phyloP scores from a whole-genome alignment of 2,113 vertebrate genomes.

The Nothobranchius furzeri region DNA sequence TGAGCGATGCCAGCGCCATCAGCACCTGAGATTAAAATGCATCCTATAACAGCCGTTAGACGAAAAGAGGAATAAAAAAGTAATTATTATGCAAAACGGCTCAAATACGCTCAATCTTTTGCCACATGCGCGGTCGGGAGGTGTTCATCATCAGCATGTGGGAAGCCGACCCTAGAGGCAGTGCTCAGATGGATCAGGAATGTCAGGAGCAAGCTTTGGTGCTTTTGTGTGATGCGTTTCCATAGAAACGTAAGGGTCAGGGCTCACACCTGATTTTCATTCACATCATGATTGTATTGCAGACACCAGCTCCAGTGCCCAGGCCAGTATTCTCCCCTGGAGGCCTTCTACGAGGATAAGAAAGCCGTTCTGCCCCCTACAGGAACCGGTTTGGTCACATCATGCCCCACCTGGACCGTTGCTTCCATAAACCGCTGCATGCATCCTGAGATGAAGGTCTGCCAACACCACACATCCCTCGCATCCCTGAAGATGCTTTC shows the following conservation, averaged over 20 bases:
- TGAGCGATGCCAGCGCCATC: no score
- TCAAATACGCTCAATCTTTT: no score
- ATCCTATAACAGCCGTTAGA: no score
- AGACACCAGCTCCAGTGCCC: slow-evolving; percentile 95
- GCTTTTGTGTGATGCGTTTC: no score
- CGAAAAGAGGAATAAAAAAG: no score
- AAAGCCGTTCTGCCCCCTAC: slow-evolving; percentile 87
- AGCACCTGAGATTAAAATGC: no score
- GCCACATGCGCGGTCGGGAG: no score
- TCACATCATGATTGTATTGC: slow-evolving; percentile 18
- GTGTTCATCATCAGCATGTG: no score
- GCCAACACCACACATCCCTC: not conserved
- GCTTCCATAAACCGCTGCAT: slow-evolving; percentile 93
- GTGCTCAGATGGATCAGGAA: not conserved
- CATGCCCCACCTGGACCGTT: slow-evolving; percentile 84
- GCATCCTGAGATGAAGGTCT: slow-evolving; percentile 98
- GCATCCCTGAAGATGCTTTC: not conserved
- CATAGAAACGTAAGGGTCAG: not conserved
- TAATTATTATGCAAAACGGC: no score
- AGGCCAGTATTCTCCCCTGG: slow-evolving; percentile 93
- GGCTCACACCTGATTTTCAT: no score
- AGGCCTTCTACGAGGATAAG: slow-evolving; percentile 98
- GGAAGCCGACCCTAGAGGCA: no score
- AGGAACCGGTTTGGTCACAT: slow-evolving; percentile 79
- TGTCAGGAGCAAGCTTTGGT: not conserved